Evolutionary conservation across 53 echinoderm and acorn worm genomes (phyloP), one percentile per base, ranked within the genome.

Genomic region (Hippasteria phrygiana): DNA sequence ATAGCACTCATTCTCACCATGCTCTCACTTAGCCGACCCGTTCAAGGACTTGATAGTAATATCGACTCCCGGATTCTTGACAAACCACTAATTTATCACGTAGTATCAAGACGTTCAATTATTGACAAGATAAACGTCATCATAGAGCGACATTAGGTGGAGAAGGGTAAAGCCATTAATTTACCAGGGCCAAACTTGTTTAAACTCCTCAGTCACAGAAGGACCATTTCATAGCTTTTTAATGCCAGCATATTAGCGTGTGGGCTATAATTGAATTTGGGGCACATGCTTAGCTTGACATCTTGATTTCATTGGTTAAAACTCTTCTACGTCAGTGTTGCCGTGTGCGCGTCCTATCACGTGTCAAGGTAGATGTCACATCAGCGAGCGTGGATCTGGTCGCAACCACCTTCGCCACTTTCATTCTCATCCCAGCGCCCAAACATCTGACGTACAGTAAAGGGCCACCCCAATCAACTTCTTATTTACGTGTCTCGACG

Each of bases 271-370:
- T 75, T 75, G 75, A 75, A 75, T 75, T 47, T 75, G 40, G 41
- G 41, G 47, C 50, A 50, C 75, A 75, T 75, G 75, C 47, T 50
- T 46, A 75, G 31, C 2, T 24, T 32, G 75, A 27, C 75, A 10
- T 75, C 75, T 75, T 46, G 28, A 48, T 75, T 75, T 75, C 47
- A 75, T 75, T 75, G 75, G 75, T 75, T 48, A 26, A n/a, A n/a
- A 73, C 69, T 67, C 13, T 36, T 9, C 3, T 73, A 20, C 73
- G 73, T 73, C 73, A 73, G 41, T 36, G 69, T 67, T 36, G 69
- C 22, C 69, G 69, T 26, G 37, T 41, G 42, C 42, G 42, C 73
- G 3, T n/a, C 36, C 42, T 20, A 43, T 1, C 43, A 73, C 73
- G 20, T 4, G n/a, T 43, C 22, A 73, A 8, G 69, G 34, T 67